Percentiles rank a stretch among this genome's conserved stretches.
phyloP scores from a whole-genome alignment of 2,888 invertebrate genomes.

The Cheilosia pagana region DNA sequence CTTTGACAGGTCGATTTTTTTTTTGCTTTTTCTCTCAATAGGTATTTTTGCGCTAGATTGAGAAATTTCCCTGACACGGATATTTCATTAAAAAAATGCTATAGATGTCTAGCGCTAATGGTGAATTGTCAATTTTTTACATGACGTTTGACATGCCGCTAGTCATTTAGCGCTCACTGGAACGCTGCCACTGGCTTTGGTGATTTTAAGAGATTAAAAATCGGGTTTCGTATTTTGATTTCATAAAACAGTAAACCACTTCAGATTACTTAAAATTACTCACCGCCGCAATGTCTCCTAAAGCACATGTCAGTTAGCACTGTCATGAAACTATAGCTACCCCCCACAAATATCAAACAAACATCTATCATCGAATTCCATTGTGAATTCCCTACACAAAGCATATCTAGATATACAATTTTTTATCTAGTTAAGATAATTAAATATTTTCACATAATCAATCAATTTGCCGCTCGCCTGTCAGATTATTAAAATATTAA shows the following conservation, averaged over 20 bases:
- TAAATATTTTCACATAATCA: constrained; percentile 17
- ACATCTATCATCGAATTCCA: constrained; percentile 26
- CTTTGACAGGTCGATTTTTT: no score
- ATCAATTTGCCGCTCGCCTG: constrained; percentile 17
- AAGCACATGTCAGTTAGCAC: neutral
- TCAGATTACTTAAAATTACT: neutral
- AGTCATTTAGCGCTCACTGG: no score
- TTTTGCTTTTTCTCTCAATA: no score
- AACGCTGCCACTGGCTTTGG: no score
- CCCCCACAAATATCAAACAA: neutral
- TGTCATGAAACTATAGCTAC: neutral
- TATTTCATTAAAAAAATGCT: no score
- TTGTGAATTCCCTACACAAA: constrained; percentile 10
- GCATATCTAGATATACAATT: neutral
- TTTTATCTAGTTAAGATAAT: neutral
- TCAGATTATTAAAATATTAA: constrained; percentile 2
- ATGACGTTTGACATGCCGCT: no score
- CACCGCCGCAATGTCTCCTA: neutral
- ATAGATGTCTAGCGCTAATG: no score
- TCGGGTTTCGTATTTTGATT: neutral
- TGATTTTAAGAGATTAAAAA: no score
- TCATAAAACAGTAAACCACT: neutral
- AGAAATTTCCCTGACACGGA: no score
- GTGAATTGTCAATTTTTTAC: no score
- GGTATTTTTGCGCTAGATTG: no score